Percentiles rank a stretch among this genome's conserved stretches.
Evolutionary conservation across 2,888 invertebrate species (phyloP).

Genomic region (Heliconius ismenius): DNA sequence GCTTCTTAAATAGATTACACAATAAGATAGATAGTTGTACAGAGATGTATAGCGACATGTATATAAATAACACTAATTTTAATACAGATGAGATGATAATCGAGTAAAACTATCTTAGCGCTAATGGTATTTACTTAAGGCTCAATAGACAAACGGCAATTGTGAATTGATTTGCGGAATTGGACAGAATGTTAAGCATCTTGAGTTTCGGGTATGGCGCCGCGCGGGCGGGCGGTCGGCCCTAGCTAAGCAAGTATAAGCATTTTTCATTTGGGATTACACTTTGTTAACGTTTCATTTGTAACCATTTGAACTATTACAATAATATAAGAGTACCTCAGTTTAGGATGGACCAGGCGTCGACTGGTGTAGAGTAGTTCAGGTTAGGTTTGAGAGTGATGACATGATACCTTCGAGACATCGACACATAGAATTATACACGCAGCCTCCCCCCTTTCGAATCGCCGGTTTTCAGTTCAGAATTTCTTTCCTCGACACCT

Average conservation of each 20-base stretch:
- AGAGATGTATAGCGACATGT: slow-evolving; percentile 76
- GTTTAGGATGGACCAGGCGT: slow-evolving; percentile 82
- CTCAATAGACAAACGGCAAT: slow-evolving; percentile 71
- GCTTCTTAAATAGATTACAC: slow-evolving; percentile 73
- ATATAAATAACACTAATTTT: slow-evolving; percentile 76
- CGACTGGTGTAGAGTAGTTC: slow-evolving; percentile 76
- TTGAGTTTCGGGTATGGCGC: slow-evolving; percentile 64
- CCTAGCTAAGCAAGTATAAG: slow-evolving; percentile 80
- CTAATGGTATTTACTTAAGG: slow-evolving; percentile 75
- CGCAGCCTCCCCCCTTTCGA: slow-evolving; percentile 67
- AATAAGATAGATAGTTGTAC: slow-evolving; percentile 78
- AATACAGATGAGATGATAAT: slow-evolving; percentile 71
- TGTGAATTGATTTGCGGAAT: slow-evolving; percentile 74
- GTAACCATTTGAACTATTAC: slow-evolving; percentile 80
- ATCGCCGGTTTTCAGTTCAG: slow-evolving; percentile 48
- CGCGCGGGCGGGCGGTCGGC: slow-evolving; percentile 72
- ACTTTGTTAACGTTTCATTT: slow-evolving; percentile 81
- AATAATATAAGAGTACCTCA: slow-evolving; percentile 79
- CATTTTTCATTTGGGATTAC: slow-evolving; percentile 79
- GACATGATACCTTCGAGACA: slow-evolving; percentile 71
- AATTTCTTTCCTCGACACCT: slow-evolving; percentile 47
- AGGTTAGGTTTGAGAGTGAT: slow-evolving; percentile 70
- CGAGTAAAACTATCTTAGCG: slow-evolving; percentile 76
- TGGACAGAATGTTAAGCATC: slow-evolving; percentile 73
- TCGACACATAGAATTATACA: slow-evolving; percentile 70